These are phyloP conservation scores for Sphecodes monilicornis DNA, from an alignment of 2,888 invertebrate species.

Conservation along the genomic window DNA sequence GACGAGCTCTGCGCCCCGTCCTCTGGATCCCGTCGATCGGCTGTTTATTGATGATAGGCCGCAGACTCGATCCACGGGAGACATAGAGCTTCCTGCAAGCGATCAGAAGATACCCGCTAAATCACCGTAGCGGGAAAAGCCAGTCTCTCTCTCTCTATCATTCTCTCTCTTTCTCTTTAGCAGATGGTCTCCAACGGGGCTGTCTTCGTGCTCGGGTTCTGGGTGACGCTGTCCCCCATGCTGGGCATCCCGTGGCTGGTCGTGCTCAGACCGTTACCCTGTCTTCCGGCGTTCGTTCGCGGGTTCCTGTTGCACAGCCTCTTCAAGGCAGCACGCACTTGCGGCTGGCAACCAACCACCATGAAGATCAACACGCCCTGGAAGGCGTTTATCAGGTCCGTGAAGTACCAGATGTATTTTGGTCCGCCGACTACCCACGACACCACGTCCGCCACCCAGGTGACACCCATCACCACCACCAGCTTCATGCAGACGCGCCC, in stretches of 20 bases:
- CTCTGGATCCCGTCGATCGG: conserved; percentile 23
- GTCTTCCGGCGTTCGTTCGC: conserved; percentile 86
- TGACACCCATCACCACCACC: conserved; percentile 92
- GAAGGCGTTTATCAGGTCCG: conserved; percentile 93
- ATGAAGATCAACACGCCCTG: conserved; percentile 96
- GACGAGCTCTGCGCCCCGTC: background rate
- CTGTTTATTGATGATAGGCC: conserved; percentile 7
- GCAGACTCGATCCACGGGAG: conserved; percentile 1
- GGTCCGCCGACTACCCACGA: conserved; percentile 94
- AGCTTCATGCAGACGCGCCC: conserved; percentile 94
- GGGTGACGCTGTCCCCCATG: conserved; percentile 91
- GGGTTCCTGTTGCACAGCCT: conserved; percentile 87
- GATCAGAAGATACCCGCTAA: conserved; percentile 2
- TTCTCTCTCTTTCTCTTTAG: conserved; percentile 72
- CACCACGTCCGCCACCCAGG: conserved; percentile 92
- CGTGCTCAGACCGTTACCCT: conserved; percentile 89
- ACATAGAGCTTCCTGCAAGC: conserved; percentile 1
- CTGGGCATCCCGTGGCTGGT: conserved; percentile 93
- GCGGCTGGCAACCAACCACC: conserved; percentile 95
- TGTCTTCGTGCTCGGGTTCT: conserved; percentile 88
- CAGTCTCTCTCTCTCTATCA: background rate
- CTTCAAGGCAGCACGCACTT: conserved; percentile 90
- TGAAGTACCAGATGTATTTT: conserved; percentile 92
- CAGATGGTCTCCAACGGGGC: conserved; percentile 87
- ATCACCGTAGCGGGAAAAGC: background rate